A percentile compares a stretch with the other conserved stretches of the same genome.
Conservation (phyloP, 2,888 invertebrate species). For the Sicus ferrugineus region DNA sequence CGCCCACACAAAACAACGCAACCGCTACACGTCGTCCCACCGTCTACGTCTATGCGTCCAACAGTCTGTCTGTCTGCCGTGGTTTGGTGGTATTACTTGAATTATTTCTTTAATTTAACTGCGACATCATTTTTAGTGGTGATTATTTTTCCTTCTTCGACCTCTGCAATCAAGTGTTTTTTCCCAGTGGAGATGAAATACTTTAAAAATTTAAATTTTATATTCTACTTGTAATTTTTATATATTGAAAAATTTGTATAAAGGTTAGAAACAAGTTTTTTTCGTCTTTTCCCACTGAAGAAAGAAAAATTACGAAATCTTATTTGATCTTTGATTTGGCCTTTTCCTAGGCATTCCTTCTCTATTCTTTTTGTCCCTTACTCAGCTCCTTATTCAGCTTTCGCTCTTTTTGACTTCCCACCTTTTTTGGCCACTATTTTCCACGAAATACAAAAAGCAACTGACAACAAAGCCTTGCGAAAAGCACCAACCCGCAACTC, state of each 20-base stretch:
- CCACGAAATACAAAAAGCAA: conserved; percentile 40
- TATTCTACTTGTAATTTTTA: not conserved
- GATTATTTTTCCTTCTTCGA: not conserved
- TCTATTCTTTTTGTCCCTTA: conserved; percentile 1
- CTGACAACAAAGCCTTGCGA: conserved; percentile 22
- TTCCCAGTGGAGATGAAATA: not conserved
- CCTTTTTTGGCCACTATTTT: conserved; percentile 29
- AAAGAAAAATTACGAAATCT: conserved; percentile 33
- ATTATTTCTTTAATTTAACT: conserved; percentile 22
- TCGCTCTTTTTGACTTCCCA: not conserved
- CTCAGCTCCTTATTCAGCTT: conserved; percentile 1
- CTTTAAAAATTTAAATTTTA: not conserved
- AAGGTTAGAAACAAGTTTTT: conserved; percentile 19
- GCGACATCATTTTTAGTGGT: conserved; percentile 26
- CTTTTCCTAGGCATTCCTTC: conserved; percentile 7
- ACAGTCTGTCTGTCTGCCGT: conserved; percentile 19
- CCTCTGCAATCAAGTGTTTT: not conserved
- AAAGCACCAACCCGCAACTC: not conserved
- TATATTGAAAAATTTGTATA: not conserved
- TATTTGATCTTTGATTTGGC: conserved; percentile 16
- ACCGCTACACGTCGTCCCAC: conserved; percentile 9
- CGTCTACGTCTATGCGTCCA: conserved; percentile 1
- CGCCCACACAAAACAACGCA: conserved; percentile 26
- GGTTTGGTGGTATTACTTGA: conserved; percentile 13
- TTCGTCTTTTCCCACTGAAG: conserved; percentile 20